Base-by-base conservation (phyloP, 2,113 vertebrate species). In the Hemibagrus wyckioides region DNA sequence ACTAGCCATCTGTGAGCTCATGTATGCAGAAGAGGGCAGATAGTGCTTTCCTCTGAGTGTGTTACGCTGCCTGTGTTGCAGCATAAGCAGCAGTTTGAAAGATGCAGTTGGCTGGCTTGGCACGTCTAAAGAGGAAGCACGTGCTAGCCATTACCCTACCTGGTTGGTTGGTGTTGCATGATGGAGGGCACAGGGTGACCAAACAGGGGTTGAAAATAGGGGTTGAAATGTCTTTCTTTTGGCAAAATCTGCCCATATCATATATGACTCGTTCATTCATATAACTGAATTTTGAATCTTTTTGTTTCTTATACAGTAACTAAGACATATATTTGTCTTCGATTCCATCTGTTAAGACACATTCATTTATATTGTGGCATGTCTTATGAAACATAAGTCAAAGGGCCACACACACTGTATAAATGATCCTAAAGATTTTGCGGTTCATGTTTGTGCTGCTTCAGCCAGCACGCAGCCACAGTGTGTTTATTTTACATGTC, bases 401-500 rank as follows among this genome's bases (percentile, higher is more conserved):
- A 17, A 4, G 19, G 21, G 13, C 5, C 9, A 14, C 9, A 25
- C 13, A 7, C 36, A 48, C 44, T 48, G 44, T 48, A 23, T 19
- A 30, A 80, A 2, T 77, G 28, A 50, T 33, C n/a, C n/a, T 63
- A 39, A 57, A 28, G n/a, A 21, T 65, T 65, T 25, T 71, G 33
- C 2, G 48, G 11, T 44, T 57, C 44, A 48, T 52, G 41, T 86
- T 30, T 65, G 59, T 57, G 39, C 76, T 57, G 30, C 33, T 83
- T n/a, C 79, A 65, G 82, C 19, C 67, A 80, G 77, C 85, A 73
- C 15, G 28, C 36, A 17, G 10, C 28, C 86, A n/a, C n/a, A 30
- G 52, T 73, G 41, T 65, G 59, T 39, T 25, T 86, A 61, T 86
- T 77, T 54, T 86, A 84, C 61, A 41, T n/a, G 21, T 80, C 59